Percentiles rank a stretch among this genome's conserved stretches.
These are phyloP conservation scores for Silurus asotus DNA, from an alignment of 2,113 vertebrate genomes.

Conservation along the genomic window DNA sequence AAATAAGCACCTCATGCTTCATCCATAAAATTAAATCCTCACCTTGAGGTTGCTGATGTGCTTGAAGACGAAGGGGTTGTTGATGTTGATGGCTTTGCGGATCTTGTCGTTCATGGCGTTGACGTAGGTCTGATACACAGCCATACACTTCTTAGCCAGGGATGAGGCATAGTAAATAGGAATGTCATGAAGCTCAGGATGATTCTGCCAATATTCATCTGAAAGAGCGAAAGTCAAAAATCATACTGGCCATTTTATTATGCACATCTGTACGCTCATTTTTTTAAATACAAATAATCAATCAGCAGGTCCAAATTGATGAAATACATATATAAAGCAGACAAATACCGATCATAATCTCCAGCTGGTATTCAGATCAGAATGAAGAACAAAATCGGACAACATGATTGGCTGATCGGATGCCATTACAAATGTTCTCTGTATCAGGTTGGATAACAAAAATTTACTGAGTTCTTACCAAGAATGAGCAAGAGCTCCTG, in stretches of 20 bases:
- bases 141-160: conserved; percentile 98
- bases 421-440: background rate
- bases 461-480: conserved; percentile 68
- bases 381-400: background rate
- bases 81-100: conserved; percentile 97
- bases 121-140: conserved; percentile 96
- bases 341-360: background rate
- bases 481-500: conserved; percentile 94
- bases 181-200: conserved; percentile 96
- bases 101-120: conserved; percentile 99
- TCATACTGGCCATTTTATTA: background rate
- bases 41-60: conserved; percentile 99
- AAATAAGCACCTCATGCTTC: background rate
- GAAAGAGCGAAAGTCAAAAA: conserved; percentile 16
- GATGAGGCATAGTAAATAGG: conserved; percentile 98
- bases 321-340: background rate
- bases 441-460: background rate
- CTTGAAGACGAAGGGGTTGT: conserved; percentile 98
- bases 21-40: conserved; percentile 27
- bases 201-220: conserved; percentile 99
- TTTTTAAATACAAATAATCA: background rate
- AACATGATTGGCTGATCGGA: background rate
- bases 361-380: background rate
- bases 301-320: background rate
- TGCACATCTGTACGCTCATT: background rate